Base-by-base conservation (phyloP, 2,797 vertebrate species). In the Gymnoscopelus microlampas region DNA sequence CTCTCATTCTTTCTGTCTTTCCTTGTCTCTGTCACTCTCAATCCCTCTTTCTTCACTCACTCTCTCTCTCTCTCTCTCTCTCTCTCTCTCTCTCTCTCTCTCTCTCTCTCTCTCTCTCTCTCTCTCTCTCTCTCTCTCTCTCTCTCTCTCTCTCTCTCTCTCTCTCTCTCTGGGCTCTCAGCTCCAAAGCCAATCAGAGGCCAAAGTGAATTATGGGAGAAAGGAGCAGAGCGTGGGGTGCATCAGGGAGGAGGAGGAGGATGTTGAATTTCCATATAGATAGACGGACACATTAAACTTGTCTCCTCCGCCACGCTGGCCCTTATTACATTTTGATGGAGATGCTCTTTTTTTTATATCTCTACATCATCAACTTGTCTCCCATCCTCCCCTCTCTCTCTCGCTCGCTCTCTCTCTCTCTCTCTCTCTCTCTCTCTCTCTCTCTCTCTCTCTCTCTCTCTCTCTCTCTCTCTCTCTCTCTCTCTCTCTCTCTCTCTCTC, bases 201-300 rank as follows among this genome's bases (percentile, higher is more conserved):
- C 83, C 15, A 81, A 88, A 88, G 80, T 82, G 87, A 91, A 89
- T 91, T 84, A 87, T 74, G 74, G 70, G 61, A 61, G 67, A 82
- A 77, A 51, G 69, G 79, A 70, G 72, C 58, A 62, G 63, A 67
- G 75, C 19, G 19, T 19, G 19, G 19, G 19, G 54, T 86, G 81
- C 73, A 75, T 76, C 14, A 19, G 69, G 76, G 60, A 59, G 66
- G 82, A 81, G 53, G 80, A 69, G 79, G 14, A 67, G 49, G 15
- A 59, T 66, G 55, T 73, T 75, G 73, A 81, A 94, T 94, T 94
- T 93, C 93, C 93, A 94, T 94, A 93, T 94, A 94, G 91, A 94
- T 94, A 85, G 93, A 91, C 76, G 63, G 35, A 60, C 77, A 82
- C 86, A 92, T 93, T 93, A 92, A 89, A 92, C 85, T 89, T 90